phyloP scores from a whole-genome alignment of 2,113 vertebrate species.

The Cololabis saira region DNA sequence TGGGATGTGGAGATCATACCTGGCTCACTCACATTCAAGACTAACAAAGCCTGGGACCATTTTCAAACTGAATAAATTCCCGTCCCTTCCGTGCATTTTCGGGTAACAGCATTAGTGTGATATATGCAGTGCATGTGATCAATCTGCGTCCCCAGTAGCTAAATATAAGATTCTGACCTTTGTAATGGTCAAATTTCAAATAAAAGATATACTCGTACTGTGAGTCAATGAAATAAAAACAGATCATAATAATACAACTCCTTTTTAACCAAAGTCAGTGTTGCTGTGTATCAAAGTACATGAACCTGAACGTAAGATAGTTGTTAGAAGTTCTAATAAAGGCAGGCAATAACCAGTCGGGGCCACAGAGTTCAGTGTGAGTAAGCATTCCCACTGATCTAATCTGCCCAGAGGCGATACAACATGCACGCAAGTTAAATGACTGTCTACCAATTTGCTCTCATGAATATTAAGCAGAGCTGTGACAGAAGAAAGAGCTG shows the following conservation, averaged over 20 bases:
- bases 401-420: constrained; percentile 79
- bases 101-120: constrained; percentile 18
- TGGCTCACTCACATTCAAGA: constrained; percentile 47
- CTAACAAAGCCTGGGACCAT: constrained; percentile 41
- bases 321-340: constrained; percentile 25
- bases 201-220: background rate
- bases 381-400: constrained; percentile 75
- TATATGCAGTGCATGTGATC: constrained; percentile 19
- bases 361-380: constrained; percentile 59
- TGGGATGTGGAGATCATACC: constrained; percentile 60
- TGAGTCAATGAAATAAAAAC: constrained; percentile 7
- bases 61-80: constrained; percentile 44
- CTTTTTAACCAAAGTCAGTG: constrained; percentile 1
- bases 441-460: constrained; percentile 87
- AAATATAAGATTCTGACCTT: constrained; percentile 44
- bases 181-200: constrained; percentile 36
- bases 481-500: constrained; percentile 78
- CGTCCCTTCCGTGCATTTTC: constrained; percentile 12
- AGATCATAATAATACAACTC: too few species aligned
- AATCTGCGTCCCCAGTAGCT: constrained; percentile 26
- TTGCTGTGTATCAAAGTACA: constrained; percentile 12
- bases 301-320: constrained; percentile 26
- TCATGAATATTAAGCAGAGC: constrained; percentile 86
- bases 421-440: constrained; percentile 79
- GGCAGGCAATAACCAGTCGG: constrained; percentile 34